Percentiles rank a stretch among this genome's conserved stretches.
phyloP scores from a whole-genome alignment of 2,888 invertebrate genomes.

The Neocrepidodera transversa region DNA sequence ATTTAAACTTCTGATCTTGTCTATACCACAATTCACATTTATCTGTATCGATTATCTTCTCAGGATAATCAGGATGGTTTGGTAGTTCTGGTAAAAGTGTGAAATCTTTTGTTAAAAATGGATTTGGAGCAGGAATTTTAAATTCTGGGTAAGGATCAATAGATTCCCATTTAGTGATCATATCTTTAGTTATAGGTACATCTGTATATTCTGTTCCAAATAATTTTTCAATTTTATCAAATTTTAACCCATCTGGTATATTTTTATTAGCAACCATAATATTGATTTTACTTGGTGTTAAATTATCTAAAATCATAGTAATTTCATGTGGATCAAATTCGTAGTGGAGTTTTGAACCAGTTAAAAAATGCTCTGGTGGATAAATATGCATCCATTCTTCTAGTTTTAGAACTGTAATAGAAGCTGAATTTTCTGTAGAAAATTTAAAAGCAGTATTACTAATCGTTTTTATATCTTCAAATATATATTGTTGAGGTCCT shows the following conservation, averaged over 20 bases:
- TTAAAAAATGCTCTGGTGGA: conserved; percentile 79
- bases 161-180: conserved; percentile 70
- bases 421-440: conserved; percentile 72
- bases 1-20: conserved; percentile 80
- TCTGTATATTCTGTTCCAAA: conserved; percentile 80
- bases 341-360: conserved; percentile 76
- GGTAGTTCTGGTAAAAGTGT: conserved; percentile 62
- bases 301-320: conserved; percentile 64
- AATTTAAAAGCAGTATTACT: conserved; percentile 78
- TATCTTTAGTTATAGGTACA: conserved; percentile 68
- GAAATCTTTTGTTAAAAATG: conserved; percentile 77
- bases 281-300: conserved; percentile 73
- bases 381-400: conserved; percentile 82
- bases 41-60: conserved; percentile 65
- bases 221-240: conserved; percentile 79
- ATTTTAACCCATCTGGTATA: conserved; percentile 62
- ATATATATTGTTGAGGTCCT: conserved; percentile 75
- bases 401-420: conserved; percentile 79
- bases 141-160: conserved; percentile 67
- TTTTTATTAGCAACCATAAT: conserved; percentile 74
- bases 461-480: conserved; percentile 75
- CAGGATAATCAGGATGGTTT: conserved; percentile 62
- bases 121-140: conserved; percentile 74
- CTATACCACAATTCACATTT: conserved; percentile 81
- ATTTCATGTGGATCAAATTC: conserved; percentile 78